Evolutionary conservation across 2,888 invertebrate species (phyloP).

Genomic region (Leptinotarsa rubiginosa): DNA sequence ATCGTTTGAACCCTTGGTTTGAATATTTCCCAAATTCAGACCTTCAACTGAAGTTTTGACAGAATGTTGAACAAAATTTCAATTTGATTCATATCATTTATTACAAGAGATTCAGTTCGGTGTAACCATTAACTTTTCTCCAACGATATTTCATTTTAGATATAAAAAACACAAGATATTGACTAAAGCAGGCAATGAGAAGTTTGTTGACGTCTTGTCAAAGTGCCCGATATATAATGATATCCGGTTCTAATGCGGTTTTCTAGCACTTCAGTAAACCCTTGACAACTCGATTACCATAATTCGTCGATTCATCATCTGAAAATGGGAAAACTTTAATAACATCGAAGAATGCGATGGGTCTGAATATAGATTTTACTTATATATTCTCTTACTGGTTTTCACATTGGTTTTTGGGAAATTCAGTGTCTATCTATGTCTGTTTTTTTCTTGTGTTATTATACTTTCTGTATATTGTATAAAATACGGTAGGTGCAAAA

Average conservation of each 20-base stretch:
- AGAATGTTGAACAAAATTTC: no score
- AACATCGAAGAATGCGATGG: constrained; percentile 23
- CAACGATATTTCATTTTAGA: no score
- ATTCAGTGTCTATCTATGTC: neutral
- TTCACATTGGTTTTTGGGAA: neutral
- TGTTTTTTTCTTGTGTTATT: no score
- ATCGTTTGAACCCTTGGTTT: no score
- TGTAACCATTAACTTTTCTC: no score
- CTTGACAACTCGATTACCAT: constrained; percentile 53
- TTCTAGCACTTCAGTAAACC: constrained; percentile 52
- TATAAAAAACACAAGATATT: no score
- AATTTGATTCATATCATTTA: no score
- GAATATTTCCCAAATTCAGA: no score
- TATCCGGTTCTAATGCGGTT: constrained; percentile 50
- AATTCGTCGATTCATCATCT: constrained; percentile 49
- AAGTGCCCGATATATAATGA: constrained; percentile 48
- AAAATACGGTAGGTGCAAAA: no score
- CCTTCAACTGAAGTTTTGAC: no score
- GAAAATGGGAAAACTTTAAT: constrained; percentile 39
- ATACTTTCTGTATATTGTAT: no score
- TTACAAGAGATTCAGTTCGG: no score
- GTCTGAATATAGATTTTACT: constrained; percentile 26
- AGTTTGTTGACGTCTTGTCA: neutral
- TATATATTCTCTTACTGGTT: constrained; percentile 21
- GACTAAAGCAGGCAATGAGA: neutral